These are phyloP conservation scores for Oncorhynchus keta DNA, from an alignment of 2,113 vertebrate species.

Conservation along the genomic window DNA sequence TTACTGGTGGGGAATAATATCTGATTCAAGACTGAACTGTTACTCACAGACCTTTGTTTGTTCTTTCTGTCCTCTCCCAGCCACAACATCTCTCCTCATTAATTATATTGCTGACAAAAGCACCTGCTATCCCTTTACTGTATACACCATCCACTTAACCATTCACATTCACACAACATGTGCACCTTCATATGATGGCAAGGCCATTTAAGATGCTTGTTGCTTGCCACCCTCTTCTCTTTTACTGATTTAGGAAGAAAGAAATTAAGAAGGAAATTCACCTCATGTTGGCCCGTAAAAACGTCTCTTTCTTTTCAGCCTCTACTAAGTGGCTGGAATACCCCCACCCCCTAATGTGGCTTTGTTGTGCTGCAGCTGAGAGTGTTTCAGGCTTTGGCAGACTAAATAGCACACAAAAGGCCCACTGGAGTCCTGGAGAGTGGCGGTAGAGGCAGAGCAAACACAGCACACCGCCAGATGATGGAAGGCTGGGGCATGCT, in stretches of 20 bases:
- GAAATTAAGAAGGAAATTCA: background rate
- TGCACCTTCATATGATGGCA: too few species aligned
- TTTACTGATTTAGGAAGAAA: background rate
- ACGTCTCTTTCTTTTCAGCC: slow-evolving; percentile 4
- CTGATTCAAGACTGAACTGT: too few species aligned
- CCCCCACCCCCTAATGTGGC: background rate
- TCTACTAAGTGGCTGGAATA: background rate
- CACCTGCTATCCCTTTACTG: too few species aligned
- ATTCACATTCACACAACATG: too few species aligned
- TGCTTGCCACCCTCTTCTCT: background rate
- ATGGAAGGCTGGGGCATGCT: background rate
- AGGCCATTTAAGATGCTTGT: background rate
- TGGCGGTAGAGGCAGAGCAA: slow-evolving; percentile 5
- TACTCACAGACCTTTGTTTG: too few species aligned
- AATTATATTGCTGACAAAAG: too few species aligned
- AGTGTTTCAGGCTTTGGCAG: background rate
- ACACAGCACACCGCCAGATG: background rate
- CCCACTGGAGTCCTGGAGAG: slow-evolving; percentile 10
- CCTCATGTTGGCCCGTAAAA: background rate
- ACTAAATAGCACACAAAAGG: slow-evolving; percentile 2
- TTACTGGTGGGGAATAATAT: too few species aligned
- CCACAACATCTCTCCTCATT: too few species aligned
- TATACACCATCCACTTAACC: too few species aligned
- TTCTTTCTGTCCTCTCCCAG: too few species aligned
- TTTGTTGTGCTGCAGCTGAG: slow-evolving; percentile 9